These are phyloP conservation scores for Grammomys surdaster DNA, from an alignment of 2,113 vertebrate genomes.

Conservation along the genomic window DNA sequence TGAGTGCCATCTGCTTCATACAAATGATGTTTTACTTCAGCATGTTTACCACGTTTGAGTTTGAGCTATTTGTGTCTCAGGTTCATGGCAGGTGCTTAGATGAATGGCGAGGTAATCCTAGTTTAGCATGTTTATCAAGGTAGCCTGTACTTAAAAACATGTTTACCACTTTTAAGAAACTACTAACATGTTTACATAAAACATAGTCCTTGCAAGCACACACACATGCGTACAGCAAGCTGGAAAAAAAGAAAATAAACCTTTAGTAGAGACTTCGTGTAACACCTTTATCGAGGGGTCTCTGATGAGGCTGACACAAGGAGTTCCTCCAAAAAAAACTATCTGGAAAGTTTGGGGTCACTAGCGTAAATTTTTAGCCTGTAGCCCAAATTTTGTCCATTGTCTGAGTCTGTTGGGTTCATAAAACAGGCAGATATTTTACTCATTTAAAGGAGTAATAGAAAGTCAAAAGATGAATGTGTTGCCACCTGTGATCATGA, in stretches of 20 bases:
- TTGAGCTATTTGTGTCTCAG: constrained; percentile 58
- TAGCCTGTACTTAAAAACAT: constrained; percentile 62
- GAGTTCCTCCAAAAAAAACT: background rate
- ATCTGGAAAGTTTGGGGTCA: background rate
- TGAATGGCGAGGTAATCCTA: constrained; percentile 42
- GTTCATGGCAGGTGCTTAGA: constrained; percentile 68
- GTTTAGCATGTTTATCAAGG: constrained; percentile 63
- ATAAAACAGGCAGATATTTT: background rate
- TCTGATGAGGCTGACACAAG: background rate
- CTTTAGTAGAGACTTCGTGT: background rate
- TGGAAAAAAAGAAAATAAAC: background rate
- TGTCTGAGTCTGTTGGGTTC: background rate
- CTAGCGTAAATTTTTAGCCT: fast-evolving
- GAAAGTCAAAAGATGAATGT: background rate
- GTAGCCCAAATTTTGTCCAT: background rate
- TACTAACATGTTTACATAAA: constrained; percentile 61
- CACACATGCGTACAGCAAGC: background rate
- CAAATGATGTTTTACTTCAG: constrained; percentile 63
- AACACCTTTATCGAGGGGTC: background rate
- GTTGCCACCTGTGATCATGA: background rate
- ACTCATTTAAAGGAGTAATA: background rate
- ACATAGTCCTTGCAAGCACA: background rate
- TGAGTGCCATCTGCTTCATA: constrained; percentile 57
- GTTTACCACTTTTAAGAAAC: constrained; percentile 54
- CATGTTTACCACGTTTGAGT: constrained; percentile 52